Conservation (phyloP, 1,140 invertebrate genomes). For the Diabrotica virgifera region DNA sequence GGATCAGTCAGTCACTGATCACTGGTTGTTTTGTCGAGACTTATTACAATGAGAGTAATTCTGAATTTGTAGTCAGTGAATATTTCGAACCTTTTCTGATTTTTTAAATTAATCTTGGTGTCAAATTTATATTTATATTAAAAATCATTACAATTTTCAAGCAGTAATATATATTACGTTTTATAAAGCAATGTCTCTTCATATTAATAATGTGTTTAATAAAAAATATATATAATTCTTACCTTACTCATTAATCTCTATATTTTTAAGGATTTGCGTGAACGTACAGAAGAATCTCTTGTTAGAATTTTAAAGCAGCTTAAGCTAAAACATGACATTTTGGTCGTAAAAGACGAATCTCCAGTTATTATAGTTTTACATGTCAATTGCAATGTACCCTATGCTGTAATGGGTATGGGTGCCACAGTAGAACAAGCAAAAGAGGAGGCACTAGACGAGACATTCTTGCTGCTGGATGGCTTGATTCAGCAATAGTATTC, state of each 20-base stretch:
- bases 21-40: too few relatives aligned
- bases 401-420: constrained; percentile 29
- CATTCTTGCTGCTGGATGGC: constrained; percentile 24
- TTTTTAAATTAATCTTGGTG: too few relatives aligned
- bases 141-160: too few relatives aligned
- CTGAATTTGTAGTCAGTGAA: too few relatives aligned
- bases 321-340: constrained; percentile 28
- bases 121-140: too few relatives aligned
- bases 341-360: constrained; percentile 23
- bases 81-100: too few relatives aligned
- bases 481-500: background rate
- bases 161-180: too few relatives aligned
- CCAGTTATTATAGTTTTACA: constrained; percentile 25
- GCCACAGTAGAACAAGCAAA: constrained; percentile 23
- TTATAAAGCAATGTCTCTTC: too few relatives aligned
- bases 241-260: background rate
- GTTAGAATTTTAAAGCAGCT: constrained; percentile 30
- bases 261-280: constrained; percentile 29
- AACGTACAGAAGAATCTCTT: constrained; percentile 26
- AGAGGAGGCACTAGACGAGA: constrained; percentile 16
- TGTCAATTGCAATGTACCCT: constrained; percentile 34
- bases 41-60: too few relatives aligned
- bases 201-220: too few relatives aligned
- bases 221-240: too few relatives aligned
- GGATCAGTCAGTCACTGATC: too few relatives aligned